Conservation (phyloP, 2,797 vertebrate species). For the Ciconia nigra region DNA sequence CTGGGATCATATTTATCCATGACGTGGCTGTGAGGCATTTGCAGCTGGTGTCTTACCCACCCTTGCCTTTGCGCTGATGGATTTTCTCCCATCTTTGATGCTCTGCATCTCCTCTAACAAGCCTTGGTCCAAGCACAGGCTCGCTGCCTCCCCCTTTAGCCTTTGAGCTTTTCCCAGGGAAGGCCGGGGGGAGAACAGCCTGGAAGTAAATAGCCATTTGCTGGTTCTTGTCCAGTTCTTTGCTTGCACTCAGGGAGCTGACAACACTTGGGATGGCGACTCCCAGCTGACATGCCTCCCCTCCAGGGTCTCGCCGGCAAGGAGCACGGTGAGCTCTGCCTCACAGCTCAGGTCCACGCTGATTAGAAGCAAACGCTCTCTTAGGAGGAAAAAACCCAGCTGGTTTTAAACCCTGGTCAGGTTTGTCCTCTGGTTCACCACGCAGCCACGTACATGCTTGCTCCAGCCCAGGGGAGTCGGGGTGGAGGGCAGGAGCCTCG, state of each 20-base stretch:
- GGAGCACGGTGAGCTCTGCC: neutral
- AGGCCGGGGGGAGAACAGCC: accelerated
- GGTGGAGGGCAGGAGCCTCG: neutral
- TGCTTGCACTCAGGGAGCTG: neutral
- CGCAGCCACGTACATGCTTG: accelerated
- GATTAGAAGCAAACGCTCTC: neutral
- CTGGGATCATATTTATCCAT: accelerated
- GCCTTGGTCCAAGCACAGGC: neutral
- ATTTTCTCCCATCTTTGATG: neutral
- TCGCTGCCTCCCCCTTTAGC: neutral
- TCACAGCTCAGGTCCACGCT: neutral
- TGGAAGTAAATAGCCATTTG: neutral
- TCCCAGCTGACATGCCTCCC: neutral
- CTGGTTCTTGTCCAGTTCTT: neutral
- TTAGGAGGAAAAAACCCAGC: neutral
- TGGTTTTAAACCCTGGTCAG: neutral
- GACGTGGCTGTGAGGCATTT: neutral
- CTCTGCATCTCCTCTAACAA: neutral
- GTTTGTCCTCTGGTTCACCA: neutral
- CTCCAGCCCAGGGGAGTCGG: neutral
- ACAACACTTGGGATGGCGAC: neutral
- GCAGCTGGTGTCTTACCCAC: neutral
- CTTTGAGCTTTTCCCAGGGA: neutral
- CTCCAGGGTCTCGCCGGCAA: neutral
- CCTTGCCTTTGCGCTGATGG: neutral